Conservation (phyloP, 2,797 vertebrate species). For the Chiloscyllium punctatum region DNA sequence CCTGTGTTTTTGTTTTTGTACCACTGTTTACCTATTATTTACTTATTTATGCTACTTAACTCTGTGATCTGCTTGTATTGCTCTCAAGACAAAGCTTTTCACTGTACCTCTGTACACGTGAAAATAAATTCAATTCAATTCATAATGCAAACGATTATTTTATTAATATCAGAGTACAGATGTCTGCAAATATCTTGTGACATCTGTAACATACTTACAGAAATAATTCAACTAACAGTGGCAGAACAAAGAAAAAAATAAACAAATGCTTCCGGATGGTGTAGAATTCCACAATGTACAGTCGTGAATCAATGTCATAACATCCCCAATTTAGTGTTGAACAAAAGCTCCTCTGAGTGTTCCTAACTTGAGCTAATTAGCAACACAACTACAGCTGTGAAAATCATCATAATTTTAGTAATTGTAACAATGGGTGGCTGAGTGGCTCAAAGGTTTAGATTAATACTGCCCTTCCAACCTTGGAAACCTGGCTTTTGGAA, state of each 20-base stretch:
- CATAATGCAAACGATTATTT: background rate
- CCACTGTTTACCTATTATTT: too few species aligned
- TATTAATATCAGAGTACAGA: background rate
- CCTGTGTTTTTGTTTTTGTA: too few species aligned
- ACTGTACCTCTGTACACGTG: too few species aligned
- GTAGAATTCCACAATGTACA: background rate
- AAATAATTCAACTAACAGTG: background rate
- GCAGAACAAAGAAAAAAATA: background rate
- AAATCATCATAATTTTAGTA: slow-evolving; percentile 25
- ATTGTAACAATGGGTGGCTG: slow-evolving; percentile 31
- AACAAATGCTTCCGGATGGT: background rate
- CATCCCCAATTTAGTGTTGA: slow-evolving; percentile 5
- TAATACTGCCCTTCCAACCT: slow-evolving; percentile 20
- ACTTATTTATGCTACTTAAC: too few species aligned
- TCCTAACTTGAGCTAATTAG: slow-evolving; percentile 13
- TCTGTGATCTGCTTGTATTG: too few species aligned
- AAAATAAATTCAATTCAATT: too few species aligned
- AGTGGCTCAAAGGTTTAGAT: slow-evolving; percentile 23
- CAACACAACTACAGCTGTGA: slow-evolving; percentile 27
- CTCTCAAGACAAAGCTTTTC: too few species aligned
- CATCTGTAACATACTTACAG: background rate
- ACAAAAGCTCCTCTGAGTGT: slow-evolving; percentile 24
- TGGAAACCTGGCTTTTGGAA: slow-evolving; percentile 22
- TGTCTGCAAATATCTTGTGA: background rate
- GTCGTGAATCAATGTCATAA: slow-evolving; percentile 21